Evolutionary conservation across 2,113 vertebrate species (phyloP).

Genomic region (Lutjanus erythropterus): DNA sequence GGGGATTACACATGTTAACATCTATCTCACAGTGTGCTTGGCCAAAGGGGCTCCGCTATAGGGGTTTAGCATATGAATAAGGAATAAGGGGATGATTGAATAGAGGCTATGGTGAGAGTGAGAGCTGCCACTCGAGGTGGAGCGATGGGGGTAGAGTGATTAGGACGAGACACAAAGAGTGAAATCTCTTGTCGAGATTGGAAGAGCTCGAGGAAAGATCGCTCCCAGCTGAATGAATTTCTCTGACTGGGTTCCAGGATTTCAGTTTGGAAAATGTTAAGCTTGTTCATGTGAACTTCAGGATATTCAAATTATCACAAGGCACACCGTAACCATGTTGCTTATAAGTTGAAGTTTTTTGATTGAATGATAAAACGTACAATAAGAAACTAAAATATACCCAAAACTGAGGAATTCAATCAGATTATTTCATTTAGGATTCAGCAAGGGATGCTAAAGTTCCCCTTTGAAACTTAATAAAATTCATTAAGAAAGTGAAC

Average conservation of each 20-base stretch:
- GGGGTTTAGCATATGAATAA: constrained; percentile 86
- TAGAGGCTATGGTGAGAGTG: constrained; percentile 66
- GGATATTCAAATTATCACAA: not conserved
- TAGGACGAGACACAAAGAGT: constrained; percentile 61
- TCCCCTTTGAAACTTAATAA: not conserved
- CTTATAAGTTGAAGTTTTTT: not conserved
- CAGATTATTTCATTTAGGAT: not conserved
- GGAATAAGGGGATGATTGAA: constrained; percentile 78
- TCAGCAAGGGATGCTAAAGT: not conserved
- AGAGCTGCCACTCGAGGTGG: constrained; percentile 76
- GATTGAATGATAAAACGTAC: not conserved
- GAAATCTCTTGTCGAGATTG: constrained; percentile 38
- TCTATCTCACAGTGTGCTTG: constrained; percentile 74
- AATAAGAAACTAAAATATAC: not conserved
- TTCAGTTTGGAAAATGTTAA: not conserved
- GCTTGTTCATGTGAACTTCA: not conserved
- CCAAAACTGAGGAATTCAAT: not conserved
- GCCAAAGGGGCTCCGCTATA: constrained; percentile 77
- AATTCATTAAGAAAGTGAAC: not conserved
- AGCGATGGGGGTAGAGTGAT: constrained; percentile 60
- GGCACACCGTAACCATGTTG: not conserved
- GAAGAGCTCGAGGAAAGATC: constrained; percentile 21
- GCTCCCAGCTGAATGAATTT: constrained; percentile 17
- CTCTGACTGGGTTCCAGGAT: constrained; percentile 20
- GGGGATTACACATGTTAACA: constrained; percentile 88